phyloP scores from a whole-genome alignment of 2,113 vertebrate species.

The Rhodinocichla rosea region DNA sequence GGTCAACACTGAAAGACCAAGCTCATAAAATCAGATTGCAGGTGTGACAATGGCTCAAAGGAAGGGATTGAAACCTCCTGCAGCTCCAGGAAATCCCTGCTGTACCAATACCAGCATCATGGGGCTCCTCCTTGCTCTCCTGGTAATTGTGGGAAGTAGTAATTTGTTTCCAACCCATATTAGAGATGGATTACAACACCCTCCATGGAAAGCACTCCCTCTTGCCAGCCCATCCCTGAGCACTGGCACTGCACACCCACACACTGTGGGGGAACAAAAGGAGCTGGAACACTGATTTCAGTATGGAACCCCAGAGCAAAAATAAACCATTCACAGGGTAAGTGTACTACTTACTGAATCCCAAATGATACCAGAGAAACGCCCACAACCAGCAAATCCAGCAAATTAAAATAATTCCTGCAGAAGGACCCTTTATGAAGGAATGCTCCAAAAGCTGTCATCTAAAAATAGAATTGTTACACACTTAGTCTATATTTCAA shows the following conservation, averaged over 20 bases:
- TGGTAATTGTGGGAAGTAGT: background rate
- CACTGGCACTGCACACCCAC: background rate
- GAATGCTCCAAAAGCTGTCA: conserved; percentile 97
- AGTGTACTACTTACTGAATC: conserved; percentile 89
- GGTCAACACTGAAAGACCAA: background rate
- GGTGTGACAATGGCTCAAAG: background rate
- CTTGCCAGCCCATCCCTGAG: background rate
- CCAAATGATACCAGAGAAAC: conserved; percentile 97
- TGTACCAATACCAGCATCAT: background rate
- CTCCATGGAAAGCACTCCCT: background rate
- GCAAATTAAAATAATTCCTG: conserved; percentile 97
- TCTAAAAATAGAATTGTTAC: conserved; percentile 77
- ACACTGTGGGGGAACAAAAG: background rate
- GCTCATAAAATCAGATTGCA: background rate
- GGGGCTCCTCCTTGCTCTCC: background rate
- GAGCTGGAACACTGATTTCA: background rate
- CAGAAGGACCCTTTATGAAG: conserved; percentile 98
- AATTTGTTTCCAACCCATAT: background rate
- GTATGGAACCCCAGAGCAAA: background rate
- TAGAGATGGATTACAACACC: background rate
- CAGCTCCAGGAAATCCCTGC: background rate
- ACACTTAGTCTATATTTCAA: conserved; percentile 19
- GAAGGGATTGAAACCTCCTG: background rate
- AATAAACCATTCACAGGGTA: background rate
- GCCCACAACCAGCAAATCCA: conserved; percentile 97